Evolutionary conservation across 2,797 vertebrate genomes (phyloP), one percentile per base, ranked within the genome.

Genomic region (Centroberyx gerrardi): DNA sequence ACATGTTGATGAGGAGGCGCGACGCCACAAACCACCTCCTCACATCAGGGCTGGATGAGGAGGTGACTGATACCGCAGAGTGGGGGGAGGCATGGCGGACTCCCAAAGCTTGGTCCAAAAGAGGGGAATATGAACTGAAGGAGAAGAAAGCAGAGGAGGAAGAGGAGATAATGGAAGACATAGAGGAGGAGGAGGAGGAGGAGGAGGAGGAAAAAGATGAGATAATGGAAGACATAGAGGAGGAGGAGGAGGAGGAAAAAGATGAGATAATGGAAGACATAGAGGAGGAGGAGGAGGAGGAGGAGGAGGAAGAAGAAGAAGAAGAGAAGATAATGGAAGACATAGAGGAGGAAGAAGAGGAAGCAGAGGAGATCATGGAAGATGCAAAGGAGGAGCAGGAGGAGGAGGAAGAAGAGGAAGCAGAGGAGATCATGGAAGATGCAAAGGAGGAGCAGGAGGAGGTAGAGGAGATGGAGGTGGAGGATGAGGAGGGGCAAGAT

Each of bases 61-160:
- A 82, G 7, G 29, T 62, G 2, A 18, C n/a, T 5, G 63, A 80
- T 1, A 5, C 6, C 10, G 15, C 27, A 2, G 74, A 79, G 33
- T 92, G 90, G 91, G 68, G 4, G 0, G 80, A 90, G 4, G 76
- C 83, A 15, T 90, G 87, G 88, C 87, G 1, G 69, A 40, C 18
- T 27, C 69, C 61, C 2, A 91, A 85, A 81, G 10, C 14, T 17
- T 62, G 68, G 55, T 27, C 33, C 12, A 14, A 36, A 53, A 28
- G 13, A 36, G 49, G 33, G 31, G 46, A 65, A 4, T 9, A 65
- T 1, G 40, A 73, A 60, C 48, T 52, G 63, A n/a, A 53, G 3
- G n/a, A 40, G 28, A 22, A 48, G 40, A 27, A 48, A 3, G 51
- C 10, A 12, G 51, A 73, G 62, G n/a, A 49, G 56, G 74, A 82